Evolutionary conservation across 1,140 invertebrate genomes (phyloP), one percentile per base, ranked within the genome.

Genomic region (Bilobella aurantiaca): DNA sequence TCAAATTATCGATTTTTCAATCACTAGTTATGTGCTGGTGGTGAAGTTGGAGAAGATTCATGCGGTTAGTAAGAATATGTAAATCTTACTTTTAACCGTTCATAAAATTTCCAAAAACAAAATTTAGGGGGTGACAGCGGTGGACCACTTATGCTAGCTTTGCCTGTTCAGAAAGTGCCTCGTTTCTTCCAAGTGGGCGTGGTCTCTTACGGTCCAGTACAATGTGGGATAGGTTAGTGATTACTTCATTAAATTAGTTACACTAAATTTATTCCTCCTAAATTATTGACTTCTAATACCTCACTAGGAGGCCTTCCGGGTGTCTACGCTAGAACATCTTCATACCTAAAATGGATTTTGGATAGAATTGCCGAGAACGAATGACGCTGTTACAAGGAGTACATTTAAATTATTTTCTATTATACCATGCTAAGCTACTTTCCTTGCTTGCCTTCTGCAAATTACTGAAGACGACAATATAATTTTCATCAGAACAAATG

Each of bases 261-360:
- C n/a, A n/a, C n/a, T n/a, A n/a, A n/a, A n/a, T n/a, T n/a, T n/a
- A n/a, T n/a, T 18, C 70, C 74, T 16, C 1, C 85, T 83, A 81
- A 87, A 88, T 32, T 56, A 2, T 25, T 28, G 14, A 23, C 28
- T 27, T 29, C 25, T 28, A 56, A 53, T 25, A 5, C 8, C 27
- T 49, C 21, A n/a, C 28, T 23, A 62, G 65, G 64, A 2, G 64
- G 61, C 1, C 60, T 68, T 3, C 65, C 70, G 0, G 88, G 87
- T 0, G 84, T 91, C 3, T 91, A 91, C 73, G 88, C 88, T 0
- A 81, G 81, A 58, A 85, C 90, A 0, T 77, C 79, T 0, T 75
- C 82, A 23, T 91, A 83, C 68, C 73, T 85, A 0, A 79, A 84
- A 29, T 91, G 89, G 89, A 87, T 91, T 57, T 37, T 79, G 1